Base-by-base conservation (phyloP, 2,797 vertebrate species). In the Anableps anableps region DNA sequence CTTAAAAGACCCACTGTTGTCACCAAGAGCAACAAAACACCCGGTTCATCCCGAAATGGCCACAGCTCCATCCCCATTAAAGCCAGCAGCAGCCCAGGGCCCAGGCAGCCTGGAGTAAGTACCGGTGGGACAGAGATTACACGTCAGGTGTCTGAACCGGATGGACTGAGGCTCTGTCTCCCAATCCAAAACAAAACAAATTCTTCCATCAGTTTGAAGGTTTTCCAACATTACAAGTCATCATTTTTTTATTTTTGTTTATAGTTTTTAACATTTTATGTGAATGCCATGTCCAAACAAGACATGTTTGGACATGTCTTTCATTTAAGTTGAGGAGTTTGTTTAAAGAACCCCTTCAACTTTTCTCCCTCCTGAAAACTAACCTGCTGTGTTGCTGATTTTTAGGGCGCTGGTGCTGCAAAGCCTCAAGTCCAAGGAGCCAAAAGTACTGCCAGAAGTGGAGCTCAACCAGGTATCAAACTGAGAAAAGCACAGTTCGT, bases 391-490 rank as follows among this genome's bases (percentile, higher is more conserved):
- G 48, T 68, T 83, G 34, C 79, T 74, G 2, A 43, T 86, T 85
- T 93, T 31, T 85, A 95, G 90, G 83, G 91, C 76, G 88, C 94
- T 43, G 91, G 89, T 78, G 90, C 94, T 45, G 92, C 93, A 34
- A 95, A 97, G 26, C 93, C 96, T 81, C 93, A 96, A 0, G 92
- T 88, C 80, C 96, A 95, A 0, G 95, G 95, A 87, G 95, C 95
- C 26, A 97, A 97, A 91, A 95, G 97, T 68, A 95, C 97, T 4
- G 95, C 95, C n/a, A 97, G 97, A 96, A 95, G 96, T 26, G 93
- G 75, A 74, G 84, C 96, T 91, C 95, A 93, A 11, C 85, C 95
- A 93, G 95, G 95, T 95, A 85, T 9, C 5, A 58, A 48, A 1
- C 5, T 0, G 23, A 5, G 38, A 29, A 14, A 1, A 47, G 16